Evolutionary conservation across 1,140 invertebrate genomes (phyloP), one percentile per base, ranked within the genome.

Genomic region (Sycophaga agraensis): DNA sequence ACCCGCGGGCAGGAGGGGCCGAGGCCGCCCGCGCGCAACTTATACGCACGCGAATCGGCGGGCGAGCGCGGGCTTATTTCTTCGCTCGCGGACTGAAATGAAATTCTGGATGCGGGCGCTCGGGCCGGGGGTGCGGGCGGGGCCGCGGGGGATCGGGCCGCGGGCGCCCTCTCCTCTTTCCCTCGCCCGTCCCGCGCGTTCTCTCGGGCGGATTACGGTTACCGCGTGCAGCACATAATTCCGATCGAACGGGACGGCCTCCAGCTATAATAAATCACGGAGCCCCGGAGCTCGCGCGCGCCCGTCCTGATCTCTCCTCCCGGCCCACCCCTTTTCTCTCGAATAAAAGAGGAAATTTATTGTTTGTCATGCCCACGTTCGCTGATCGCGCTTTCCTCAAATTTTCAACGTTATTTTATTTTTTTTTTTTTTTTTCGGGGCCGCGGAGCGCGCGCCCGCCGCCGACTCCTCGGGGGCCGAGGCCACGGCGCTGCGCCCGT

Each of bases 261-360:
- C 50, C 6, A 53, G 49, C 58, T 49, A 50, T 40, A 59, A 59
- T 59, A 59, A 50, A 59, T 59, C 56, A 59, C 56, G 31, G 9
- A 24, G 31, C 4, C 7, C 0, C 4, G 9, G 21, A 40, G 34
- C 26, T 45, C 39, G 28, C n/a, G n/a, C n/a, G n/a, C n/a, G n/a
- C n/a, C n/a, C n/a, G n/a, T n/a, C n/a, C n/a, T n/a, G n/a, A n/a
- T n/a, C n/a, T n/a, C n/a, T n/a, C n/a, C n/a, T n/a, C n/a, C n/a
- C n/a, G n/a, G n/a, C n/a, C n/a, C n/a, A n/a, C n/a, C n/a, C n/a
- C n/a, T n/a, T 34, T 21, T 31, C 57, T 51, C 22, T 51, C 37
- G 17, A 59, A 59, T 51, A 43, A 48, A 51, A 59, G 48, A 35
- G 48, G 17, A 59, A 51, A 59, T 59, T 59, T 59, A 59, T 59